Base-by-base conservation (phyloP, 2,888 invertebrate genomes). In the Papilio elwesi region DNA sequence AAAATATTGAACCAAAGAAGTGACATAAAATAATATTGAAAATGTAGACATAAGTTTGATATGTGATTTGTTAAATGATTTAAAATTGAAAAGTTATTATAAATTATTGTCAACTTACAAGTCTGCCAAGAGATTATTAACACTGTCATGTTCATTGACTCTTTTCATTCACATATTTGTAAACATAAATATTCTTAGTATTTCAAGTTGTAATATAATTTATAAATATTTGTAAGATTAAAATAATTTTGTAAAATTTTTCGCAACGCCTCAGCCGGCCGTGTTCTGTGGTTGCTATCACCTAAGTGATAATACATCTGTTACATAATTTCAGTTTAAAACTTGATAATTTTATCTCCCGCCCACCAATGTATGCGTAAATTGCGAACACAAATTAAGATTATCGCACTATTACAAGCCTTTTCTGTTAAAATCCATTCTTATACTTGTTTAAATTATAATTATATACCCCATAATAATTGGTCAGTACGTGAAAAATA, bases 271-370 rank as follows among this genome's bases (percentile, higher is more conserved):
- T 72, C 57, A 83, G 81, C 80, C 89, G 84, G 81, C 85, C 82
- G 86, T 79, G 81, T 81, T 80, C 83, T 82, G 79, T 82, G 85
- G 80, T 82, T 78, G 82, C 87, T 89, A 87, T 89, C 88, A 82
- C 82, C 83, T 83, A 84, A 84, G 82, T 83, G 81, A 80, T 66
- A 68, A 68, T 81, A 80, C 81, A 81, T 79, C 78, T 78, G 85
- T 90, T 90, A 90, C 87, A 90, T 91, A 90, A 90, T 86, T 85
- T 82, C 70, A 70, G 82, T 84, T 86, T 86, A 84, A 81, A 81
- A 80, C 79, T 83, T 83, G 80, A 80, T 80, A 80, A 78, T 79
- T 80, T 87, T 88, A 88, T 89, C 87, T 87, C 82, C 76, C 77
- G 80, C 78, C 78, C 76, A 77, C 80, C 75, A 76, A 73, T 75